Evolutionary conservation across 2,113 vertebrate genomes (phyloP).

Genomic region (Pundamilia nyererei): DNA sequence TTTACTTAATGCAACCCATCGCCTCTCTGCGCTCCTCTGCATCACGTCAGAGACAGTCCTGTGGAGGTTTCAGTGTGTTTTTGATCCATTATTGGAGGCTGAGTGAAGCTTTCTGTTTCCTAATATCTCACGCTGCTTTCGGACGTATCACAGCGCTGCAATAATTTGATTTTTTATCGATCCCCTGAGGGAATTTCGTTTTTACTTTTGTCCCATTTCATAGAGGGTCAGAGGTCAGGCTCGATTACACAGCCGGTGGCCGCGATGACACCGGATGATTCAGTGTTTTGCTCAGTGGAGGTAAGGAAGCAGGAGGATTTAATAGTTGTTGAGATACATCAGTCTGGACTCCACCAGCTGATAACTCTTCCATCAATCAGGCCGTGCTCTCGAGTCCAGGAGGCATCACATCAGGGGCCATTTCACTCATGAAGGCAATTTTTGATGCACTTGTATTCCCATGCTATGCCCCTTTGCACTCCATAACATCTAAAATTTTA

Average conservation of each 20-base stretch:
- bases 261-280: neutral
- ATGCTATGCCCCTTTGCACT: rapidly evolving
- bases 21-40: neutral
- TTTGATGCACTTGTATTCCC: neutral
- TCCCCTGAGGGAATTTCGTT: neutral
- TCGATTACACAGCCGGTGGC: neutral
- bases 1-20: neutral
- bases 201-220: neutral
- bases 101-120: neutral
- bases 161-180: neutral
- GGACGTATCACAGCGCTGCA: neutral
- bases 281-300: neutral
- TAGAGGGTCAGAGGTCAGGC: neutral
- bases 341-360: neutral
- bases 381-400: neutral
- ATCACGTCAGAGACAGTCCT: neutral
- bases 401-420: neutral
- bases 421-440: neutral
- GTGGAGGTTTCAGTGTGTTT: neutral
- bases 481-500: neutral
- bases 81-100: neutral
- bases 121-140: neutral
- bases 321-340: neutral
- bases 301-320: neutral
- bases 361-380: neutral